Percentiles rank a stretch among this genome's conserved stretches.
These are phyloP conservation scores for Psittacula echo DNA, from an alignment of 2,797 vertebrate species.

Conservation along the genomic window DNA sequence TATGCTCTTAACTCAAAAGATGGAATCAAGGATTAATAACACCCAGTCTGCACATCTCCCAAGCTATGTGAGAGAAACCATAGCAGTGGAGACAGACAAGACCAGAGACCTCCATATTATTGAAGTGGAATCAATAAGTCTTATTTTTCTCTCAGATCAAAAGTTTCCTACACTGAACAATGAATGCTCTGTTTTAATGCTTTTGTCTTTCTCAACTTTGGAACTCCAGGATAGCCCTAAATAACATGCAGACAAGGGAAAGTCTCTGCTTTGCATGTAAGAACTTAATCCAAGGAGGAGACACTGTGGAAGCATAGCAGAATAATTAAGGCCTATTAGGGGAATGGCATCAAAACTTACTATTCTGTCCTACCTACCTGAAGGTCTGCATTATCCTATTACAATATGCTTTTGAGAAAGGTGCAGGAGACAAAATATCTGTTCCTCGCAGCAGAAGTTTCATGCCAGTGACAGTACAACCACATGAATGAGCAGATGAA, in stretches of 20 bases:
- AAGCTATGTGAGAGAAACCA: background rate
- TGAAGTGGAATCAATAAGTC: background rate
- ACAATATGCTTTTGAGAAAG: background rate
- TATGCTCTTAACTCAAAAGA: background rate
- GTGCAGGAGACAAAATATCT: background rate
- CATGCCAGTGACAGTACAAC: background rate
- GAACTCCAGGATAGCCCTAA: background rate
- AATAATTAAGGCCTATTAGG: background rate
- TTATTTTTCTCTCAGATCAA: background rate
- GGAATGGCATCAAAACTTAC: background rate
- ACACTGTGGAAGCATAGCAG: background rate
- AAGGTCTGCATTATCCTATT: background rate
- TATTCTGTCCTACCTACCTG: background rate
- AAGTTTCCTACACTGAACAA: background rate
- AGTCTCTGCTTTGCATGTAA: background rate
- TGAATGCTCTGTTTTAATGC: background rate
- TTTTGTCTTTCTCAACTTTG: background rate
- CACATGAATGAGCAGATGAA: background rate
- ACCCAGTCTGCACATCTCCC: background rate
- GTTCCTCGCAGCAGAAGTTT: background rate
- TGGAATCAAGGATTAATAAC: background rate
- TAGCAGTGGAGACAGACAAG: background rate
- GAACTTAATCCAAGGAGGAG: background rate
- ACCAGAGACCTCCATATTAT: background rate
- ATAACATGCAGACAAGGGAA: background rate